phyloP scores from a whole-genome alignment of 1,140 invertebrate species.

The Drosophila biarmipes region DNA sequence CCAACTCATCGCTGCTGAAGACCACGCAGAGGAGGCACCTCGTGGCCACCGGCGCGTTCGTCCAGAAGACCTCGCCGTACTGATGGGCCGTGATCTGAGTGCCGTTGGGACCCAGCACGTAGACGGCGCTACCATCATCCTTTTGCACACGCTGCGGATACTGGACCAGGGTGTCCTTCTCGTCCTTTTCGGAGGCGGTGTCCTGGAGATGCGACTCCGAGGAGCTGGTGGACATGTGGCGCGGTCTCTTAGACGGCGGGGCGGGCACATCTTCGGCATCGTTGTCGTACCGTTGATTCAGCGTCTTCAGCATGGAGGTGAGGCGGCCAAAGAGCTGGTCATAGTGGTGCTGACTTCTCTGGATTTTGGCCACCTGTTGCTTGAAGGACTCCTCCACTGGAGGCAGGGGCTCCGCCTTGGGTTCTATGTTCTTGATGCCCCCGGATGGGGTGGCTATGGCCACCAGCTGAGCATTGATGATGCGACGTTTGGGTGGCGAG shows the following conservation, averaged over 20 bases:
- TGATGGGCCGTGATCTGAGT: constrained; percentile 67
- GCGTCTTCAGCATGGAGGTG: constrained; percentile 40
- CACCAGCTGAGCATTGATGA: constrained; percentile 51
- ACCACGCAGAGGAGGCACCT: constrained; percentile 71
- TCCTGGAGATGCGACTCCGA: constrained; percentile 27
- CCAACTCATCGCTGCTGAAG: constrained; percentile 79
- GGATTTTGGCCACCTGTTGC: constrained; percentile 48
- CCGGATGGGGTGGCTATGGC: constrained; percentile 24
- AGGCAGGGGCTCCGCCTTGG: constrained; percentile 28
- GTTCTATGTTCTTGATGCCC: neutral
- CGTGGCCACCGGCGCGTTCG: constrained; percentile 72
- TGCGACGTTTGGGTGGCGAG: constrained; percentile 8
- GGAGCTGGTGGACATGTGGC: constrained; percentile 51
- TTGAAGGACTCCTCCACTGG: constrained; percentile 35
- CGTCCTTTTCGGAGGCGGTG: constrained; percentile 8
- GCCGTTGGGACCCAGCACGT: constrained; percentile 76
- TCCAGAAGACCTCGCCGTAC: constrained; percentile 76
- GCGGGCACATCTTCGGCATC: constrained; percentile 29
- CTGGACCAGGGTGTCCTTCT: neutral
- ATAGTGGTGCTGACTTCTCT: constrained; percentile 55
- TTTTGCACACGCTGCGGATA: constrained; percentile 48
- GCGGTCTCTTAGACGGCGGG: constrained; percentile 30
- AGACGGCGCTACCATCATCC: constrained; percentile 32
- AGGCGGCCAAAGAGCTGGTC: constrained; percentile 37
- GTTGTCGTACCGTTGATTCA: constrained; percentile 55